phyloP scores from a whole-genome alignment of 1,140 invertebrate genomes.

The Gryon sp. region DNA sequence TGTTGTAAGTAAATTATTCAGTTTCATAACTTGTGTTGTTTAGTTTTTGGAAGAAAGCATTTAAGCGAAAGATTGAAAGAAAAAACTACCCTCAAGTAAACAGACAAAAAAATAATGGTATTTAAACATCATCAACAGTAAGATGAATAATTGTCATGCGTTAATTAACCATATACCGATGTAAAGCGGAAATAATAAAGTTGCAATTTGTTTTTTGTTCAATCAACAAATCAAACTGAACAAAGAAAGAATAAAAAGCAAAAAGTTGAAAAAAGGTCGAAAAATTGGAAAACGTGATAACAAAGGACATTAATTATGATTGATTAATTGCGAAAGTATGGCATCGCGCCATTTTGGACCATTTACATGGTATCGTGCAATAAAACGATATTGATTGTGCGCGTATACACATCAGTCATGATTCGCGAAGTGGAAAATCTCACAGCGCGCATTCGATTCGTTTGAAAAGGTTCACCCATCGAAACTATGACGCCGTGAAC shows the following conservation, averaged over 20 bases:
- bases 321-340: constrained; percentile 20
- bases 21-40: constrained; percentile 20
- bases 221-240: not conserved
- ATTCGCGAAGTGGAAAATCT: constrained; percentile 52
- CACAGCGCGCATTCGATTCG: constrained; percentile 27
- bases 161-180: not conserved
- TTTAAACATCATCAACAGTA: no score
- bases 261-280: not conserved
- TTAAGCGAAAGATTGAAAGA: not conserved
- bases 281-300: not conserved
- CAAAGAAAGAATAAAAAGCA: not conserved
- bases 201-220: no score
- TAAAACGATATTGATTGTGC: constrained; percentile 35
- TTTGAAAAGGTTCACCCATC: constrained; percentile 39
- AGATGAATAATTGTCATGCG: not conserved
- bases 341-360: constrained; percentile 7
- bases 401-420: constrained; percentile 30
- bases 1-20: constrained; percentile 40
- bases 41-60: not conserved
- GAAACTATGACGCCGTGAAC: constrained; percentile 27
- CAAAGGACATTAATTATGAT: constrained; percentile 22
- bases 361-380: constrained; percentile 23
- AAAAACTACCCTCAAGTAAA: no score
- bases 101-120: no score
- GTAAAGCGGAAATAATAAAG: no score